Evolutionary conservation across 2,113 vertebrate species (phyloP).

Genomic region (Ia io): DNA sequence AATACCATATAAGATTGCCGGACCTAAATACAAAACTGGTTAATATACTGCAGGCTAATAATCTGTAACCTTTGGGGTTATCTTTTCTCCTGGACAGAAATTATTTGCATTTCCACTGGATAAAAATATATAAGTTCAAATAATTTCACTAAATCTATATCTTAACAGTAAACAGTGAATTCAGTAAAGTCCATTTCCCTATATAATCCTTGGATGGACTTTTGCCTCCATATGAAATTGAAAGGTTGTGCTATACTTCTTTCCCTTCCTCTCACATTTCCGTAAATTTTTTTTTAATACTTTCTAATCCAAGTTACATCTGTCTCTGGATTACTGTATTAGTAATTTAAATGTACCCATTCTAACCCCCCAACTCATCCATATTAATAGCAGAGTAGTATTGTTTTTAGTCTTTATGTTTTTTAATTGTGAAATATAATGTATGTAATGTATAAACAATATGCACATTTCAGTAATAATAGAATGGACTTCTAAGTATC

Average conservation of each 20-base stretch:
- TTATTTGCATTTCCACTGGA: conserved; percentile 18
- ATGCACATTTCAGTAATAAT: neutral
- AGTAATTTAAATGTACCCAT: neutral
- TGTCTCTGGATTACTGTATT: neutral
- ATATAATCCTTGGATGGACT: neutral
- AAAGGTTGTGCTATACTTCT: neutral
- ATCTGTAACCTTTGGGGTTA: neutral
- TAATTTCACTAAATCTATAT: neutral
- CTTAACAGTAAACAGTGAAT: neutral
- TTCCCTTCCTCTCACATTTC: neutral
- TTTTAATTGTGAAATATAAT: neutral
- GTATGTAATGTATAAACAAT: neutral
- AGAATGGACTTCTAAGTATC: neutral
- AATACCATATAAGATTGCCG: neutral
- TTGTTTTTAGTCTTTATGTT: neutral
- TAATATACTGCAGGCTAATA: neutral
- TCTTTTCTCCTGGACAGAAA: neutral
- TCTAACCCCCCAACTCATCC: neutral
- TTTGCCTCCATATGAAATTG: neutral
- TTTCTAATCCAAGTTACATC: neutral
- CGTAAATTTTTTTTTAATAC: neutral
- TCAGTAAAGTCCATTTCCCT: neutral
- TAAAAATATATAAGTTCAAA: neutral
- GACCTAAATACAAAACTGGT: neutral
- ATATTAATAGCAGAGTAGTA: neutral